These are phyloP conservation scores for Chelmon rostratus DNA, from an alignment of 2,797 vertebrate genomes.

Conservation along the genomic window DNA sequence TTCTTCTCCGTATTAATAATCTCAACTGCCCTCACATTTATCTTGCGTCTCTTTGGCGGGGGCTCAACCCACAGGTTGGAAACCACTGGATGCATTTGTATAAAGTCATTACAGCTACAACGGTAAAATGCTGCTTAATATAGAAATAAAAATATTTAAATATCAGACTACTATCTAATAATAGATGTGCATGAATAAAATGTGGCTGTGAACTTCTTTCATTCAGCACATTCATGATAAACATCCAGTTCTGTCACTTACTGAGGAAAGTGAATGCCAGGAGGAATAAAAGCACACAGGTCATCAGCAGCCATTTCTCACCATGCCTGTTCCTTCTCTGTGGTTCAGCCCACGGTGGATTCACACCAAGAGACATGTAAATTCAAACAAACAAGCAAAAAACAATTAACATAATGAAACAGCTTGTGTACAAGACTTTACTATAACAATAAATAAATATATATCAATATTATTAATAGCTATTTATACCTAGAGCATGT, in stretches of 20 bases:
- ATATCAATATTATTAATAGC: too few relatives aligned
- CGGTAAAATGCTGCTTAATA: too few relatives aligned
- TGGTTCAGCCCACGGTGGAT: neutral
- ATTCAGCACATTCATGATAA: neutral
- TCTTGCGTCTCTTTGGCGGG: neutral
- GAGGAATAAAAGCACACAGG: neutral
- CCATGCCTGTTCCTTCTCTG: neutral
- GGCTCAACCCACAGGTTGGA: neutral
- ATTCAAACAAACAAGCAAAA: too few relatives aligned
- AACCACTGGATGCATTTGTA: too few relatives aligned
- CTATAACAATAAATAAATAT: neutral
- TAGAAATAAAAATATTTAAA: too few relatives aligned
- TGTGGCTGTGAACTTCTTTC: neutral
- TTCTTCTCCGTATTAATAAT: too few relatives aligned
- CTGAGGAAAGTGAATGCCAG: neutral
- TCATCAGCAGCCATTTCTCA: neutral
- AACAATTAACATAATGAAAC: neutral
- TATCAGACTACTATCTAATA: too few relatives aligned
- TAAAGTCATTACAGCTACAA: too few relatives aligned
- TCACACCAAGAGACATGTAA: neutral
- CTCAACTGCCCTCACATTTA: neutral
- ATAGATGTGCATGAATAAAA: too few relatives aligned
- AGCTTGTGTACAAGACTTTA: neutral
- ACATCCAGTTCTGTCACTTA: constrained; percentile 2
- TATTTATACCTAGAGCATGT: too few relatives aligned